Base-by-base conservation (phyloP, 2,797 vertebrate genomes). In the Centropyge bicolor region DNA sequence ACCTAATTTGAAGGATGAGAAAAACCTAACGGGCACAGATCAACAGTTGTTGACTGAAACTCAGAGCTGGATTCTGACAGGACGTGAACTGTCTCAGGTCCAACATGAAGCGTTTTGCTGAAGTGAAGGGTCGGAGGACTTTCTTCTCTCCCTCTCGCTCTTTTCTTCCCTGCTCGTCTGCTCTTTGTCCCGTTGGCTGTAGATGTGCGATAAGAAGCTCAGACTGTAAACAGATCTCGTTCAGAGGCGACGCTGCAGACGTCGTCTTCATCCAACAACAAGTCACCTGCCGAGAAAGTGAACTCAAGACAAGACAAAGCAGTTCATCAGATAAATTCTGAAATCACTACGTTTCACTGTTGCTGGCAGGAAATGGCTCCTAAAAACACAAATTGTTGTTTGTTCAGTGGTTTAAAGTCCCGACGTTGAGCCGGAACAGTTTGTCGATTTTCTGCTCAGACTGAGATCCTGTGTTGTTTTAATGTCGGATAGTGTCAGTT, bases 201-300 rank as follows among this genome's bases (percentile, higher is more conserved):
- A 1, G 11, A 78, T 73, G 55, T 65, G 62, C 8, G 40, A 71
- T 64, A 54, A 75, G 70, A 69, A 8, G 46, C 51, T 55, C 38
- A 5, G 40, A 20, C 52, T 40, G 77, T 43, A 72, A 84, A 41
- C 36, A 55, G 51, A 85, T 71, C 63, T 66, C 27, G 64, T 27
- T 13, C 56, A 60, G 27, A 36, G 38, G 4, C 19, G 16, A 36
- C 1, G 8, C 52, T 66, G 24, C 46, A 40, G 14, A 19, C 45
- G 13, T 20, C 4, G 1, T 40, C 31, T 13, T 16, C 22, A 57
- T 24, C 41, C 20, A 19, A 8, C 17, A 16, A 43, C 19, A 10
- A 0, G n/a, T 56, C 27, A n/a, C 0, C 22, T 45, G 3, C 20
- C 6, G 16, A 51, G 40, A 46, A 55, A 36, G 14, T 35, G 36